Percentiles rank a stretch among this genome's conserved stretches.
phyloP scores from a whole-genome alignment of 2,113 vertebrate genomes.

The Zootoca vivipara region DNA sequence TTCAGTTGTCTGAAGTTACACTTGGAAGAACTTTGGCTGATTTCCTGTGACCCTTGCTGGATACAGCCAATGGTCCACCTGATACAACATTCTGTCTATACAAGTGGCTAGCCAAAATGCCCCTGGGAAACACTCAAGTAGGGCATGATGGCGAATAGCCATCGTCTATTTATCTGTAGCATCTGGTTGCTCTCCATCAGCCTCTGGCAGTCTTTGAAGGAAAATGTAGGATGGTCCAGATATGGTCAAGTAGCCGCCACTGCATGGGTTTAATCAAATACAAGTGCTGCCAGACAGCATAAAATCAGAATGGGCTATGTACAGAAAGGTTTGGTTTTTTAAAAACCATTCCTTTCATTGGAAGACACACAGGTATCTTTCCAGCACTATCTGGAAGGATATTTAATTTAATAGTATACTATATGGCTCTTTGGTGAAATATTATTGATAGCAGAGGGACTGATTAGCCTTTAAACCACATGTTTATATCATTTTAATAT shows the following conservation, averaged over 20 bases:
- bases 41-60: not conserved
- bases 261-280: not conserved
- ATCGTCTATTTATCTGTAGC: not conserved
- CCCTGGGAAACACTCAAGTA: not conserved
- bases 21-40: not conserved
- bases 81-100: not conserved
- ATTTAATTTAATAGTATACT: not conserved
- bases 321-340: not conserved
- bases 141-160: not conserved
- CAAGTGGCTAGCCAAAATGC: not conserved
- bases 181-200: not conserved
- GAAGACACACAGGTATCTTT: not conserved
- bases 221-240: not conserved
- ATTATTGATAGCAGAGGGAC: not conserved
- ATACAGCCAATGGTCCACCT: constrained; percentile 1
- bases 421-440: not conserved
- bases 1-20: constrained; percentile 22
- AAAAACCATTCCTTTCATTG: not conserved
- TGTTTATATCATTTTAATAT: not conserved
- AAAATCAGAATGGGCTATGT: not conserved
- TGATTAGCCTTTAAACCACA: not conserved
- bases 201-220: not conserved
- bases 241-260: not conserved
- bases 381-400: not conserved
- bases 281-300: not conserved